Conservation (phyloP, 2,797 vertebrate species). For the Chelonia mydas region DNA sequence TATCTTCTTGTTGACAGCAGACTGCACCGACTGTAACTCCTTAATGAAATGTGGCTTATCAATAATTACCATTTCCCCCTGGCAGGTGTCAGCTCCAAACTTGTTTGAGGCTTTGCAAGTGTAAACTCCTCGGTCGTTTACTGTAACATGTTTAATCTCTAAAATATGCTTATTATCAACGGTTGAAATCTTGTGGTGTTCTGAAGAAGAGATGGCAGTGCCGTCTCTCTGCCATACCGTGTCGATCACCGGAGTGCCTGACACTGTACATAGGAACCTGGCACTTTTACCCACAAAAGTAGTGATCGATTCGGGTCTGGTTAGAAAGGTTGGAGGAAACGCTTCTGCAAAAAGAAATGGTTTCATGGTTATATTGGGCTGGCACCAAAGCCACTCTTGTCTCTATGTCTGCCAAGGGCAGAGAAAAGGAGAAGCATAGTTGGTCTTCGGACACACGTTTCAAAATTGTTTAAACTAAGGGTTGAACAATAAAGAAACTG, state of each 20-base stretch:
- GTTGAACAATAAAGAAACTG: neutral
- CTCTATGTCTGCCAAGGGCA: neutral
- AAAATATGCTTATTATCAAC: slow-evolving; percentile 92
- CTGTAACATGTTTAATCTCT: slow-evolving; percentile 89
- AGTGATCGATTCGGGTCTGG: slow-evolving; percentile 93
- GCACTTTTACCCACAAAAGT: slow-evolving; percentile 94
- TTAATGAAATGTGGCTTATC: slow-evolving; percentile 93
- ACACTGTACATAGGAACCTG: slow-evolving; percentile 92
- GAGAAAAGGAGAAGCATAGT: slow-evolving; percentile 35
- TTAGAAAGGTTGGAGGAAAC: slow-evolving; percentile 93
- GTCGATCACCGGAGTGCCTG: slow-evolving; percentile 93
- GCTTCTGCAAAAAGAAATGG: slow-evolving; percentile 91
- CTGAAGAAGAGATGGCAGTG: slow-evolving; percentile 85
- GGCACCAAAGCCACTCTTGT: neutral
- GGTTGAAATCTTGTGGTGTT: slow-evolving; percentile 85
- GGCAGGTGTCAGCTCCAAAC: slow-evolving; percentile 92
- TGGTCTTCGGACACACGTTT: neutral
- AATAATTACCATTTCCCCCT: slow-evolving; percentile 90
- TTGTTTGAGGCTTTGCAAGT: slow-evolving; percentile 97
- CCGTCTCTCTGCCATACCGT: slow-evolving; percentile 97
- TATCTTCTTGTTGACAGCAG: slow-evolving; percentile 90
- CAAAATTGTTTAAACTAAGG: slow-evolving; percentile 38
- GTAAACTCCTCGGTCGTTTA: slow-evolving; percentile 90
- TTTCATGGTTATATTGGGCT: slow-evolving; percentile 65
- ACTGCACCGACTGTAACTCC: slow-evolving; percentile 85